Percentiles rank a stretch among this genome's conserved stretches.
phyloP scores from a whole-genome alignment of 2,888 invertebrate genomes.

The Ditula angustiorana region DNA sequence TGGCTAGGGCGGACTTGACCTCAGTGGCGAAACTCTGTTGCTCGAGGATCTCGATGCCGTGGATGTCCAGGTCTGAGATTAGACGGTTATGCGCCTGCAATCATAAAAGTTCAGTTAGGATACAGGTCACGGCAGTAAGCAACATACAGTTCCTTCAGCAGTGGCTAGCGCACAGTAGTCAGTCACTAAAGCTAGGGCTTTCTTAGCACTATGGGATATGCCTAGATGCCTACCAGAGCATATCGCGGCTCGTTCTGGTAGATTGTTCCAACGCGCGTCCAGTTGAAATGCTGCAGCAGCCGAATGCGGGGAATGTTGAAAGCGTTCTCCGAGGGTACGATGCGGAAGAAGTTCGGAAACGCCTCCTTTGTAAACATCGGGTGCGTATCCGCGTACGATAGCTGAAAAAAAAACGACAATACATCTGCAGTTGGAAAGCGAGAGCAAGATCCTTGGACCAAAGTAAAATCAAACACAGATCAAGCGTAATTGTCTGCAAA shows the following conservation, averaged over 20 bases:
- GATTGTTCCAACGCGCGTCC: slow-evolving; percentile 98
- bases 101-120: neutral
- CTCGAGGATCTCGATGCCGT: slow-evolving; percentile 93
- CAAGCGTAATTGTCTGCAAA: too few species aligned
- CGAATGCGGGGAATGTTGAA: slow-evolving; percentile 97
- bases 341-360: slow-evolving; percentile 98
- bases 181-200: neutral
- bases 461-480: too few species aligned
- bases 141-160: too few species aligned
- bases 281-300: slow-evolving; percentile 96
- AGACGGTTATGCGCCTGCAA: slow-evolving; percentile 94
- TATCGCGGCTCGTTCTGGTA: slow-evolving; percentile 98
- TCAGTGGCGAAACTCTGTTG: slow-evolving; percentile 97
- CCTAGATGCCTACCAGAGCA: slow-evolving; percentile 88
- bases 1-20: slow-evolving; percentile 91
- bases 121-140: neutral
- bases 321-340: slow-evolving; percentile 98
- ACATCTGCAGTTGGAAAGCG: too few species aligned
- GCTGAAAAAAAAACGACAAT: slow-evolving; percentile 77
- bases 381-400: slow-evolving; percentile 98
- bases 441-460: too few species aligned
- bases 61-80: slow-evolving; percentile 93
- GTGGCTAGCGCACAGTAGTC: neutral
- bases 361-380: slow-evolving; percentile 97
- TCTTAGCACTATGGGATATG: neutral